A percentile compares a stretch with the other conserved stretches of the same genome.
Conservation (phyloP, 2,888 invertebrate genomes). For the Lasioglossum calceatum region DNA sequence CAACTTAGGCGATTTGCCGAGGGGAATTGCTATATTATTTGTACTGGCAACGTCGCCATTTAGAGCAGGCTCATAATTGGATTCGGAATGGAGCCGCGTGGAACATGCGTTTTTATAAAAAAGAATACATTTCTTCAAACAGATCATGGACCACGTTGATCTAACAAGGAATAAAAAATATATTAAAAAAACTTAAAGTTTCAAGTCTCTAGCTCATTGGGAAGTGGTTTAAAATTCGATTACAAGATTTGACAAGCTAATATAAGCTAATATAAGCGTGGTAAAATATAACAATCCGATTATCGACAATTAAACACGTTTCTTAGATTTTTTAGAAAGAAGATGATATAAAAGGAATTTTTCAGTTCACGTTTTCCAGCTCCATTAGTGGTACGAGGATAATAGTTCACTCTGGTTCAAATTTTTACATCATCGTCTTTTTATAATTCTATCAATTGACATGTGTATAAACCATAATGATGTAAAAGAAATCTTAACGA, state of each 20-base stretch:
- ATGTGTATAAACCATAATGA: neutral
- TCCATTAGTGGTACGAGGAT: neutral
- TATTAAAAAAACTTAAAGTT: too few relatives aligned
- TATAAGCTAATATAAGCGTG: too few relatives aligned
- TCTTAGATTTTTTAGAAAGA: too few relatives aligned
- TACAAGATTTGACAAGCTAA: too few relatives aligned
- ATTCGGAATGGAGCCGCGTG: neutral
- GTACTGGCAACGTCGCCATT: neutral
- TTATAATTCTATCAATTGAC: neutral
- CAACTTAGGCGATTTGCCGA: neutral
- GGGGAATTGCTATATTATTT: neutral
- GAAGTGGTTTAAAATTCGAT: too few relatives aligned
- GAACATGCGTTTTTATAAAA: neutral
- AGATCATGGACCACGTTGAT: too few relatives aligned
- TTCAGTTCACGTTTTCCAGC: neutral
- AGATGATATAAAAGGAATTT: too few relatives aligned
- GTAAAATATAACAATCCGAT: too few relatives aligned
- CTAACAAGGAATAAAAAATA: too few relatives aligned
- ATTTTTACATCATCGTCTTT: neutral
- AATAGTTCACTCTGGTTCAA: neutral
- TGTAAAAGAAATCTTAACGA: too few relatives aligned
- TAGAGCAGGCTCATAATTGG: neutral
- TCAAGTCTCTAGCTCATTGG: too few relatives aligned
- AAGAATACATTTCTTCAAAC: neutral
- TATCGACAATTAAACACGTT: too few relatives aligned